Evolutionary conservation across 2,888 invertebrate genomes (phyloP).

Genomic region (Listrodromus nycthemerus): DNA sequence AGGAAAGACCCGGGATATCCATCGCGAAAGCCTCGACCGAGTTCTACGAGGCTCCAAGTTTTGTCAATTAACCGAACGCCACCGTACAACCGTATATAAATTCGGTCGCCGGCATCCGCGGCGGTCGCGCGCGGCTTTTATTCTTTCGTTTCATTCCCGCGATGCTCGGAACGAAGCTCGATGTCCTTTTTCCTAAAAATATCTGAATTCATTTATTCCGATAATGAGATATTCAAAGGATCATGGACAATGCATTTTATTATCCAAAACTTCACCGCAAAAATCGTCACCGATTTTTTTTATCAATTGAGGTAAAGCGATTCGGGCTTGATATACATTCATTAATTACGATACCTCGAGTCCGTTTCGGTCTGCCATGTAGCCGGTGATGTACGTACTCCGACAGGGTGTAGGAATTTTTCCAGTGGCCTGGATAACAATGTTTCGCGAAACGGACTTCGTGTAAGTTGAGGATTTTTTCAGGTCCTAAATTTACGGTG

Average conservation of each 20-base stretch:
- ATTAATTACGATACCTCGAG: not conserved
- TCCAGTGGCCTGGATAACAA: constrained; percentile 7
- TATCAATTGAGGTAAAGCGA: not conserved
- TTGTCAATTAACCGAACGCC: constrained; percentile 58
- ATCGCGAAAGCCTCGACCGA: constrained; percentile 59
- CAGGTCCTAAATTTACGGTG: not conserved
- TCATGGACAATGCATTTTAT: not conserved
- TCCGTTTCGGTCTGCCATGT: constrained; percentile 6
- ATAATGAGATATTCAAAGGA: constrained; percentile 3
- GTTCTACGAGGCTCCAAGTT: constrained; percentile 49
- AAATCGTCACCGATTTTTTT: not conserved
- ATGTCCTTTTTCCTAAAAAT: constrained; percentile 1
- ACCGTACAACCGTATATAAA: not conserved
- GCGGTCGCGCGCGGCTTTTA: not conserved
- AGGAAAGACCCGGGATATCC: constrained; percentile 73
- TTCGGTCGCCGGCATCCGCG: not conserved
- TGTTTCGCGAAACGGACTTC: constrained; percentile 6
- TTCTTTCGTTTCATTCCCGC: not conserved
- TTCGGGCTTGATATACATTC: not conserved
- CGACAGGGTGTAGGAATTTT: not conserved
- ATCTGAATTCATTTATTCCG: not conserved
- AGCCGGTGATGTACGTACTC: not conserved
- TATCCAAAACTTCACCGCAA: not conserved
- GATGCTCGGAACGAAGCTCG: not conserved
- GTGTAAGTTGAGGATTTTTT: not conserved